Percentiles rank a stretch among this genome's conserved stretches.
phyloP scores from a whole-genome alignment of 2,113 vertebrate genomes.

The Pseudois nayaur region DNA sequence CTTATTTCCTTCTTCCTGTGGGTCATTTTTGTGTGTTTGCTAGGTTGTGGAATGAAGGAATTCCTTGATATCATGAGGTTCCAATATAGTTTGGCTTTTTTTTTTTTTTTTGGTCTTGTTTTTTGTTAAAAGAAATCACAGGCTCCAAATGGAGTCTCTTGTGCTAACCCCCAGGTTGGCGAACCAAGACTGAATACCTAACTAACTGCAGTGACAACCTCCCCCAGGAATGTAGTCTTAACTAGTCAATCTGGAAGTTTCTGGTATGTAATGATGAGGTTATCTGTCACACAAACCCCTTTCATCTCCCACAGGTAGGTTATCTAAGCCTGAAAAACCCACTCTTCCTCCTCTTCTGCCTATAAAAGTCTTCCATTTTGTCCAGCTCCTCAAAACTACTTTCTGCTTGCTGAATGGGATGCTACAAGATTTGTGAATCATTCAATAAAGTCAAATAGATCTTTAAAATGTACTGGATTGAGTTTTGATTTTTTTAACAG shows the following conservation, averaged over 20 bases:
- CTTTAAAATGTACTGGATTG: neutral
- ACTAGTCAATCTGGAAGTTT: neutral
- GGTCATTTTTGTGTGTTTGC: neutral
- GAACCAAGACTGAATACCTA: neutral
- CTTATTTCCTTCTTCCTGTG: neutral
- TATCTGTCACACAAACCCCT: neutral
- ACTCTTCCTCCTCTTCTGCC: neutral
- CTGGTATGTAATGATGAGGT: neutral
- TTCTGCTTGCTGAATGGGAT: neutral
- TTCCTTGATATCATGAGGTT: neutral
- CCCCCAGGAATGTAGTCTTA: neutral
- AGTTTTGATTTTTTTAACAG: neutral
- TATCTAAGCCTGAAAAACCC: neutral
- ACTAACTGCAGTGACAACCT: neutral
- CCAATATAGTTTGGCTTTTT: neutral
- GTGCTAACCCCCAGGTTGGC: neutral
- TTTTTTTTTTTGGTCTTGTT: neutral
- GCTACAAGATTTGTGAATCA: neutral
- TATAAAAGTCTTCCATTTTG: neutral
- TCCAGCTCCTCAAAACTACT: neutral
- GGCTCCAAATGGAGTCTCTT: neutral
- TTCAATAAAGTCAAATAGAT: neutral
- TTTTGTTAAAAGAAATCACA: neutral
- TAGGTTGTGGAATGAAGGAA: neutral
- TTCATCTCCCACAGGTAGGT: neutral